phyloP scores from a whole-genome alignment of 1,140 invertebrate genomes.

The Drosophila biarmipes region DNA sequence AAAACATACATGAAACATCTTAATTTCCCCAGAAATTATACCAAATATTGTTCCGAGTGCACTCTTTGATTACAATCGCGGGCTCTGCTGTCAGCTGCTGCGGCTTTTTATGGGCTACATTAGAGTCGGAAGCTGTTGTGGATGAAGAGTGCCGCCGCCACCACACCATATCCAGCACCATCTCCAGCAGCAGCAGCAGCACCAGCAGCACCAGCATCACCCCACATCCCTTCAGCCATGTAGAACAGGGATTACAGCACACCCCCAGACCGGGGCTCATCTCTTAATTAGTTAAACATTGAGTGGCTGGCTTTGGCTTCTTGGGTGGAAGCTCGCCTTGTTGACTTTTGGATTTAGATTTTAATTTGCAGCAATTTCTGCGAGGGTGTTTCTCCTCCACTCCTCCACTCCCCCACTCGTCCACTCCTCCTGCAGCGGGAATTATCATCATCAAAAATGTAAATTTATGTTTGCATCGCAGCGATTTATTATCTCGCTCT shows the following conservation, averaged over 20 bases:
- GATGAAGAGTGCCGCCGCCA: slow-evolving; percentile 44
- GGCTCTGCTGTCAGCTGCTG: slow-evolving; percentile 51
- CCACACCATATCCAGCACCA: too few species aligned
- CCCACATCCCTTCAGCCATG: slow-evolving; percentile 2
- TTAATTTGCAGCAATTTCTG: slow-evolving; percentile 36
- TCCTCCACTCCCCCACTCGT: too few species aligned
- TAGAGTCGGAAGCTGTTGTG: slow-evolving; percentile 67
- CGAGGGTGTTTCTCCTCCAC: background rate
- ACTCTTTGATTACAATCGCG: slow-evolving; percentile 69
- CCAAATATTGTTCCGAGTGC: slow-evolving; percentile 8
- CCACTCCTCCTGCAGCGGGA: slow-evolving; percentile 17
- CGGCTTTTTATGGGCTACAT: slow-evolving; percentile 74
- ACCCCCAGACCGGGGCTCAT: slow-evolving; percentile 8
- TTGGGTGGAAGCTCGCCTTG: slow-evolving; percentile 21
- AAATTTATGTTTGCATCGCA: slow-evolving; percentile 73
- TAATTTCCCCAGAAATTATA: background rate
- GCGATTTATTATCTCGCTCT: slow-evolving; percentile 69
- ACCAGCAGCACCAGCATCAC: background rate
- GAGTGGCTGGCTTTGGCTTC: slow-evolving; percentile 27
- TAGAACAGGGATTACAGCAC: slow-evolving; percentile 10
- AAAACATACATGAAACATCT: background rate
- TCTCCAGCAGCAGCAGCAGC: background rate
- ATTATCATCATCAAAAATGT: slow-evolving; percentile 82
- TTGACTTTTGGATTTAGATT: slow-evolving; percentile 51
- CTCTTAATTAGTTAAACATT: slow-evolving; percentile 79